These are phyloP conservation scores for Helostoma temminkii DNA, from an alignment of 2,797 vertebrate genomes.

Conservation along the genomic window DNA sequence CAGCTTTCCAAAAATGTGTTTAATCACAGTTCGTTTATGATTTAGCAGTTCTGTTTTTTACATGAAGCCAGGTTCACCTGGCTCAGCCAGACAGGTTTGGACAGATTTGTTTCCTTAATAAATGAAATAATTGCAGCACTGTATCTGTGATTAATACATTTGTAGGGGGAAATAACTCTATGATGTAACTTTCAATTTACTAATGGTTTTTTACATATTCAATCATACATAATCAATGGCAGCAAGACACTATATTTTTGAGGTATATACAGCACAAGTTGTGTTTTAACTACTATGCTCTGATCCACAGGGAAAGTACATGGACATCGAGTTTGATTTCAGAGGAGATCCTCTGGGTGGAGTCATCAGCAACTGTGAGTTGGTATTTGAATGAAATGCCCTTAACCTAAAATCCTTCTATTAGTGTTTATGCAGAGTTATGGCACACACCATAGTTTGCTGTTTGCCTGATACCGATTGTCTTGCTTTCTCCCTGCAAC, in stretches of 20 bases:
- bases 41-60: too few relatives aligned
- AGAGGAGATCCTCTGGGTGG: conserved; percentile 98
- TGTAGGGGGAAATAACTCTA: too few relatives aligned
- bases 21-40: too few relatives aligned
- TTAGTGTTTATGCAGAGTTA: background rate
- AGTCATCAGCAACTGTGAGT: conserved; percentile 99
- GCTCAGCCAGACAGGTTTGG: too few relatives aligned
- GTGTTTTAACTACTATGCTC: conserved; percentile 49
- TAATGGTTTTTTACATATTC: too few relatives aligned
- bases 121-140: too few relatives aligned
- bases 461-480: background rate
- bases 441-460: accelerated
- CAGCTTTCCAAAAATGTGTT: too few relatives aligned
- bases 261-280: background rate
- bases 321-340: conserved; percentile 99
- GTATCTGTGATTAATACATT: too few relatives aligned
- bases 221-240: too few relatives aligned
- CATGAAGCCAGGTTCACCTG: too few relatives aligned
- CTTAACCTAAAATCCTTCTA: background rate
- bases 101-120: too few relatives aligned
- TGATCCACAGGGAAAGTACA: conserved; percentile 94
- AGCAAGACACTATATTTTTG: background rate
- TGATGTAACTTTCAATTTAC: too few relatives aligned
- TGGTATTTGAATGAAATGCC: background rate
- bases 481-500: background rate